A percentile compares a stretch with the other conserved stretches of the same genome.
phyloP scores from a whole-genome alignment of 2,797 vertebrate genomes.

The Sandelia bainsii region DNA sequence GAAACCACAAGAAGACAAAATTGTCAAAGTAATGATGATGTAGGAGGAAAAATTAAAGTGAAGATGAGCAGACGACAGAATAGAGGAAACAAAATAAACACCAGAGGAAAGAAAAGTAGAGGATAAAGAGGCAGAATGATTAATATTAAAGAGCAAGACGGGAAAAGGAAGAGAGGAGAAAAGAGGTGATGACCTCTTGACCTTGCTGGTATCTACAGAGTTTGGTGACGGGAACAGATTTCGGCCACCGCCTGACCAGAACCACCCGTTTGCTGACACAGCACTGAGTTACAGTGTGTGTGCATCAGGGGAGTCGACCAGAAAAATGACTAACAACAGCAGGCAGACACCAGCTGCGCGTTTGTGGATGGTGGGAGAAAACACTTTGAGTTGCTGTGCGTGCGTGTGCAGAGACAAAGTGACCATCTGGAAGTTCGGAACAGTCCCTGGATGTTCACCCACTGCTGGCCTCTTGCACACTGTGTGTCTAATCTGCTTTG shows the following conservation, averaged over 20 bases:
- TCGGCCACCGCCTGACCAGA: constrained; percentile 23
- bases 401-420: constrained; percentile 4
- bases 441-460: background rate
- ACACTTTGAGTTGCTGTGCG: background rate
- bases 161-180: background rate
- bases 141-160: too few relatives aligned
- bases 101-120: too few relatives aligned
- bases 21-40: too few relatives aligned
- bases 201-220: constrained; percentile 24
- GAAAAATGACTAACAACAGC: constrained; percentile 47
- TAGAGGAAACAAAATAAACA: too few relatives aligned
- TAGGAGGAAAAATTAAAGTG: background rate
- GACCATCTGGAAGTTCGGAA: constrained; percentile 21
- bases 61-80: too few relatives aligned
- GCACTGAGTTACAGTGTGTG: constrained; percentile 20
- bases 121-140: too few relatives aligned
- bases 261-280: constrained; percentile 54
- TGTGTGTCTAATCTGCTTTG: too few relatives aligned
- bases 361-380: background rate
- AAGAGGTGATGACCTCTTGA: constrained; percentile 4
- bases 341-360: constrained; percentile 44
- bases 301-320: constrained; percentile 42
- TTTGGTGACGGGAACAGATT: constrained; percentile 19
- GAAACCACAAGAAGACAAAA: too few relatives aligned
- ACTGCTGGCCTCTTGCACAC: too few relatives aligned